These are phyloP conservation scores for Intellagama lesueurii DNA, from an alignment of 2,797 vertebrate genomes.

Conservation along the genomic window DNA sequence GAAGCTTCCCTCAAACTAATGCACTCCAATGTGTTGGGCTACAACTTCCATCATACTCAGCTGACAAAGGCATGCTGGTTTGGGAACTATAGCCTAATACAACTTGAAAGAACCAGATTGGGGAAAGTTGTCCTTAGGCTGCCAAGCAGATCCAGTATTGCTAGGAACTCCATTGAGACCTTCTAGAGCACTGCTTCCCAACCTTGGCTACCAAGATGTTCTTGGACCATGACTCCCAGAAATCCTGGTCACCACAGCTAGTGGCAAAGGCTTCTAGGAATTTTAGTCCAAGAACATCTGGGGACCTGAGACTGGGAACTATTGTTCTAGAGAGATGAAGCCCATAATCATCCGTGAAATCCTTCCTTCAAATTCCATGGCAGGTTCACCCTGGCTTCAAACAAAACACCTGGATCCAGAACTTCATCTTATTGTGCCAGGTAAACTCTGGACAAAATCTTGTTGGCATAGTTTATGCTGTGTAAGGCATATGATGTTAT, in stretches of 20 bases:
- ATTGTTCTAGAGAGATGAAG: no score
- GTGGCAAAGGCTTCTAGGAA: no score
- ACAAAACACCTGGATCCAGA: neutral
- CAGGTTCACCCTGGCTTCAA: neutral
- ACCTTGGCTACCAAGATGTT: no score
- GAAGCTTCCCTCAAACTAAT: neutral
- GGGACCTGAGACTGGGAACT: no score
- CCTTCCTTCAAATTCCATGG: neutral
- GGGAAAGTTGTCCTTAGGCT: neutral
- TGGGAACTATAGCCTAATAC: neutral
- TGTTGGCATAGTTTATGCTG: no score
- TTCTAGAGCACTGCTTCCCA: no score
- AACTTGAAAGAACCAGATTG: neutral
- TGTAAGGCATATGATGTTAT: no score
- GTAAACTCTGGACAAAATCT: neutral
- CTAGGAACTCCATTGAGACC: neutral
- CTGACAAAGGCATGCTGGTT: neutral
- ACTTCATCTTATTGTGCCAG: neutral
- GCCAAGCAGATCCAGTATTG: neutral
- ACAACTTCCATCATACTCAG: neutral
- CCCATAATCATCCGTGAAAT: neutral
- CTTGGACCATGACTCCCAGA: no score
- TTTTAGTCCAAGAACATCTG: no score
- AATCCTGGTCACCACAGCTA: no score
- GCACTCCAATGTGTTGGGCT: neutral